Evolutionary conservation across 2,888 invertebrate genomes (phyloP), one percentile per base, ranked within the genome.

Genomic region (Coecobrya sp.): DNA sequence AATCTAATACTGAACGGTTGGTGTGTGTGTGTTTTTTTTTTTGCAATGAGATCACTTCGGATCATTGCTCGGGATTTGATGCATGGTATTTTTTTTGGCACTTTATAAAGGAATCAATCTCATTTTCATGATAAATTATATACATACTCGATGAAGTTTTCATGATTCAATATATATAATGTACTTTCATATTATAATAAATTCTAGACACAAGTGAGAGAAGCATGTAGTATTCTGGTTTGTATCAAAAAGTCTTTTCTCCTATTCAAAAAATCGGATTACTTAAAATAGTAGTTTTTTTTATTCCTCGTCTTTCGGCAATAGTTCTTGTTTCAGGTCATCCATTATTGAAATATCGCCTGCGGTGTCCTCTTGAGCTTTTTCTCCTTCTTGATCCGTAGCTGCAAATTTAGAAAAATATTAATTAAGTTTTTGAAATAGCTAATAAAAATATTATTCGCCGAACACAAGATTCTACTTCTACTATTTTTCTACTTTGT

Each of bases 241-340:
- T 76, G 49, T 90, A 89, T 89, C 79, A 84, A 90, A 90, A 90
- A 90, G 89, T 90, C 89, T 90, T 90, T 73, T 85, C 30, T 27
- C 68, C 42, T 84, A 90, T 59, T 87, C 42, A 59, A n/a, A 62
- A 22, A 30, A 52, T 81, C 55, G 30, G 55, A 30, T 84, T 62
- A 22, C 19, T 84, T 65, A 84, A 84, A 62, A 84, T 62, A 86
- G 70, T 62, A 86, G 70, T 70, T 42, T 70, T 52, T 25, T 76
- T 82, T 89, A 93, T 59, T 93, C 93, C 76, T 93, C 93, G 73
- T 93, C 93, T 59, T 88, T 70, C 42, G 93, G 93, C 73, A 93
- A 85, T 16, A 45, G 88, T 45, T 93, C 93, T 27, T 36, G 73
- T 82, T 90, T 90, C 86, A 91, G 81, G 86, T 91, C 86, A 79